These are phyloP conservation scores for Stichodactyla mertensii DNA, from an alignment of 64 coral and sea anemone species.

Conservation along the genomic window DNA sequence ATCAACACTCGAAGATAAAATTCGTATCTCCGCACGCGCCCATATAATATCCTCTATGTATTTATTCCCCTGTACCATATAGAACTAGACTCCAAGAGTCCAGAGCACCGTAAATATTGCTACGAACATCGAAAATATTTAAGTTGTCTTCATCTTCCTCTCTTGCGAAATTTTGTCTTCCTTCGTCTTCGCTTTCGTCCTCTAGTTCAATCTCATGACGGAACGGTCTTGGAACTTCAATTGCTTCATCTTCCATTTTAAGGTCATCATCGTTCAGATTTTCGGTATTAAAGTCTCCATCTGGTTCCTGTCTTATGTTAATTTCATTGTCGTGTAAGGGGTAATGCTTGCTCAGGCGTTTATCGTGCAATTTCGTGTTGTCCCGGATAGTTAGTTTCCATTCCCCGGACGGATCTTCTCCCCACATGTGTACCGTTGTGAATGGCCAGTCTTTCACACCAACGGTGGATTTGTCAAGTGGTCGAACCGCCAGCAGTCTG, in stretches of 20 bases:
- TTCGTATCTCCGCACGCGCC: too few relatives aligned
- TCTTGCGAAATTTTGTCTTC: background rate
- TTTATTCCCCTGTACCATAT: background rate
- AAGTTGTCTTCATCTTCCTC: constrained; percentile 1
- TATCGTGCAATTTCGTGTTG: constrained; percentile 1
- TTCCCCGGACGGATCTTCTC: constrained; percentile 55
- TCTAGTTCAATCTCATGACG: constrained; percentile 9
- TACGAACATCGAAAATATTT: constrained; percentile 11
- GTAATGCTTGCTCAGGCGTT: background rate
- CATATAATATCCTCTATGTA: too few relatives aligned
- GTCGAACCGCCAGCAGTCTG: constrained; percentile 42
- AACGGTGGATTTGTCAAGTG: constrained; percentile 29
- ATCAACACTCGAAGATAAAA: too few relatives aligned
- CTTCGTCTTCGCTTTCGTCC: constrained; percentile 11
- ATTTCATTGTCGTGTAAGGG: background rate
- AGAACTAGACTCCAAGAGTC: background rate
- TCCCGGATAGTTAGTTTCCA: constrained; percentile 57
- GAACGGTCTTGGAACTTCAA: constrained; percentile 2
- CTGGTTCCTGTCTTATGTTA: background rate
- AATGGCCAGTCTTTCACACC: constrained; percentile 74
- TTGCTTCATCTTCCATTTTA: background rate
- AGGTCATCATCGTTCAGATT: background rate
- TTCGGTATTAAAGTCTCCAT: background rate
- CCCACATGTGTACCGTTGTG: constrained; percentile 69
- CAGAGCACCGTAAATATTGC: background rate